Conservation (phyloP, 1,140 invertebrate genomes). For the Littorina saxatilis region DNA sequence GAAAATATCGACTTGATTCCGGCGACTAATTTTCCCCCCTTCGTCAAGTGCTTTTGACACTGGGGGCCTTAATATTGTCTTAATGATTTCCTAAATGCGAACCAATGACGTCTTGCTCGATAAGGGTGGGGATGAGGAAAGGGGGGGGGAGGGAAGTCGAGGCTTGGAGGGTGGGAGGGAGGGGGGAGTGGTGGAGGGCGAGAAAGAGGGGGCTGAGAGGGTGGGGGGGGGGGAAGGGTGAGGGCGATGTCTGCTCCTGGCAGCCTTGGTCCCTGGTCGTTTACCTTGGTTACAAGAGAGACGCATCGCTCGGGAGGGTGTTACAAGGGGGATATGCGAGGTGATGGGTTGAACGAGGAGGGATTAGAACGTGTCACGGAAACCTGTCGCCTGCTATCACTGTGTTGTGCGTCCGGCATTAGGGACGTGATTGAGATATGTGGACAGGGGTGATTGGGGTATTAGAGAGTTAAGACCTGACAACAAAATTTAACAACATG, state of each 20-base stretch:
- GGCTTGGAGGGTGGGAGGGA: too few species aligned
- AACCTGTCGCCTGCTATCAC: neutral
- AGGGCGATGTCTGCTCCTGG: neutral
- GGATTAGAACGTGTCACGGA: neutral
- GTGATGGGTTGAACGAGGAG: neutral
- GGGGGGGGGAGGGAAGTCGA: too few species aligned
- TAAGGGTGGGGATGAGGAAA: neutral
- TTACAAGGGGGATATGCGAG: neutral
- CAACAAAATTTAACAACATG: neutral
- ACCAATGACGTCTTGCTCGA: constrained; percentile 9
- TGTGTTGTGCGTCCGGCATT: neutral
- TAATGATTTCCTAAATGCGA: constrained; percentile 29
- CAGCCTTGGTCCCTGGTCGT: neutral
- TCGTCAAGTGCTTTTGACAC: constrained; percentile 31
- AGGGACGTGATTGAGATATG: too few species aligned
- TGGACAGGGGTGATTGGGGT: too few species aligned
- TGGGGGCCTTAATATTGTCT: constrained; percentile 19
- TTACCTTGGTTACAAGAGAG: constrained; percentile 18
- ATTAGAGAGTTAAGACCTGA: too few species aligned
- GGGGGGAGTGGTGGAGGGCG: too few species aligned
- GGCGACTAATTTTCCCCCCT: constrained; percentile 4
- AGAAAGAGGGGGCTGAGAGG: too few species aligned
- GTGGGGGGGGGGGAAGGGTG: too few species aligned
- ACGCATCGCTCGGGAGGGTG: neutral
- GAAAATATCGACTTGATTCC: neutral